Conservation (phyloP, 2,888 invertebrate genomes). For the Andrena bucephala region DNA sequence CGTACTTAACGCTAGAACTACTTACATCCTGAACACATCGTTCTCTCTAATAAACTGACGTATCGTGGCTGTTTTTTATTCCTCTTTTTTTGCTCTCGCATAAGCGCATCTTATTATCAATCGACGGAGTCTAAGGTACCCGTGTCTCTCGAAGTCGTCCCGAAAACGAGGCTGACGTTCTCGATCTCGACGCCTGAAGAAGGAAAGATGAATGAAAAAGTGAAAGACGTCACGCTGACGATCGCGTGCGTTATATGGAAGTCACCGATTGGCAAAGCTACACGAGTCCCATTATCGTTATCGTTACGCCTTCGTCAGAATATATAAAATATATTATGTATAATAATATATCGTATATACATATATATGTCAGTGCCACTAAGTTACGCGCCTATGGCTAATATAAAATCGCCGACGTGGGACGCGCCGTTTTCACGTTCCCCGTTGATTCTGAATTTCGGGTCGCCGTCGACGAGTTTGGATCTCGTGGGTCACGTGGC, state of each 20-base stretch:
- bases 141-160: slow-evolving; percentile 42
- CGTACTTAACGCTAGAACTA: slow-evolving; percentile 71
- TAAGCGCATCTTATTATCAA: slow-evolving; percentile 74
- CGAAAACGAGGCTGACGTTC: slow-evolving; percentile 25
- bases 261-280: slow-evolving; percentile 47
- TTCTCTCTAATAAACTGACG: slow-evolving; percentile 70
- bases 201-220: background rate
- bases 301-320: slow-evolving; percentile 32
- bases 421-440: slow-evolving; percentile 21
- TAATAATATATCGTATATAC: slow-evolving; percentile 57
- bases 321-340: slow-evolving; percentile 59
- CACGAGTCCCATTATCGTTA: slow-evolving; percentile 28
- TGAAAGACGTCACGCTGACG: background rate
- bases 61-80: slow-evolving; percentile 37
- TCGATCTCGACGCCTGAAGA: slow-evolving; percentile 1
- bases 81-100: slow-evolving; percentile 20
- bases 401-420: slow-evolving; percentile 19
- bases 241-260: slow-evolving; percentile 19
- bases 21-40: slow-evolving; percentile 76
- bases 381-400: slow-evolving; percentile 36
- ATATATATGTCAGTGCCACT: slow-evolving; percentile 24
- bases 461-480: slow-evolving; percentile 20
- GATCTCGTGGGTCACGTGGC: background rate
- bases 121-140: slow-evolving; percentile 71
- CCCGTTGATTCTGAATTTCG: background rate